These are phyloP conservation scores for Notoglanidium macrostoma DNA, from an alignment of 2,797 vertebrate species.

Conservation along the genomic window DNA sequence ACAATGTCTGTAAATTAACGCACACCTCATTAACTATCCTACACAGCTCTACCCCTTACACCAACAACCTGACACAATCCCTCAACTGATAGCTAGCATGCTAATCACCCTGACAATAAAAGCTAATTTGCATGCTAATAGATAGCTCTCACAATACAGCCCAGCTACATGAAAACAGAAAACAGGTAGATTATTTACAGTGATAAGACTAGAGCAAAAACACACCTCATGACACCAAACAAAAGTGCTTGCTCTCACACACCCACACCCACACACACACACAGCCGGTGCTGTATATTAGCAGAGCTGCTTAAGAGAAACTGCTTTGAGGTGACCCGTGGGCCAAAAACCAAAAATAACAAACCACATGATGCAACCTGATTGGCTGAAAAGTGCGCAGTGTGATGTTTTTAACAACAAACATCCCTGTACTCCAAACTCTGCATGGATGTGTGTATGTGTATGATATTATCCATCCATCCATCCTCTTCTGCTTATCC, in stretches of 20 bases:
- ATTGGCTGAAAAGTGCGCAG: background rate
- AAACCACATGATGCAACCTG: background rate
- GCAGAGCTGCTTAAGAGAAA: background rate
- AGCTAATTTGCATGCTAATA: background rate
- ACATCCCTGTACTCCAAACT: background rate
- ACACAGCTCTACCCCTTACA: background rate
- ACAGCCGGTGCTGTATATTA: background rate
- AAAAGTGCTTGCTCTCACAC: too few species aligned
- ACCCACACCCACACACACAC: background rate
- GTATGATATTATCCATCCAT: too few species aligned
- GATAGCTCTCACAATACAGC: background rate
- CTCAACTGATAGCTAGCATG: background rate
- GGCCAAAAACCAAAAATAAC: background rate
- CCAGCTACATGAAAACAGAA: background rate
- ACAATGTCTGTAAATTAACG: background rate
- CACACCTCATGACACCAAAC: background rate
- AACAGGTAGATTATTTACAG: background rate
- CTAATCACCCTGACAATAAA: slow-evolving; percentile 3
- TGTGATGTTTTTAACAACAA: background rate
- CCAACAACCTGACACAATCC: background rate
- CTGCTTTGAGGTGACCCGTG: background rate
- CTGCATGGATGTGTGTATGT: too few species aligned
- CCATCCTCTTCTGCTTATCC: too few species aligned
- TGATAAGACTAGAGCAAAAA: background rate
- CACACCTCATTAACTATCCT: background rate